These are phyloP conservation scores for Melanotaenia trifasciata DNA, from an alignment of 2,797 vertebrate species.

Conservation along the genomic window DNA sequence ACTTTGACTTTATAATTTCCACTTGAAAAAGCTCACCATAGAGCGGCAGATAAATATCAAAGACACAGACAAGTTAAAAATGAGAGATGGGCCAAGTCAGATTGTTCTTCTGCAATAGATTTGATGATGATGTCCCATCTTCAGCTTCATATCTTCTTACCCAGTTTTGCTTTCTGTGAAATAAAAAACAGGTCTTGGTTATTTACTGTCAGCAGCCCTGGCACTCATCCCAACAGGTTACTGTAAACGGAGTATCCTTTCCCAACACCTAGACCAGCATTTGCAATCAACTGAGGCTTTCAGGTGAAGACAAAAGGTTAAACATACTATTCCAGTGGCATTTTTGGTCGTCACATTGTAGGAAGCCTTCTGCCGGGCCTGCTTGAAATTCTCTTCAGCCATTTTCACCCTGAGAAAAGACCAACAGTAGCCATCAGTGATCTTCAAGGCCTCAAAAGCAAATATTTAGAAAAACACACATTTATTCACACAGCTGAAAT, in stretches of 20 bases:
- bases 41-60: conserved; percentile 64
- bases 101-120: conserved; percentile 68
- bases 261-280: conserved; percentile 40
- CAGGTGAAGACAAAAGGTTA: conserved; percentile 25
- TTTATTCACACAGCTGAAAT: conserved; percentile 24
- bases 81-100: conserved; percentile 56
- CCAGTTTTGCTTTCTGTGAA: conserved; percentile 96
- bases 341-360: conserved; percentile 95
- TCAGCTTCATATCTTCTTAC: conserved; percentile 91
- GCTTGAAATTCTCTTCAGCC: conserved; percentile 91
- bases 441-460: conserved; percentile 1
- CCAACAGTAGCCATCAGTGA: background rate
- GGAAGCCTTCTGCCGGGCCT: conserved; percentile 90
- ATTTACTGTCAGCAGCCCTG: conserved; percentile 56
- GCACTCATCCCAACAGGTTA: conserved; percentile 27
- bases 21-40: conserved; percentile 46
- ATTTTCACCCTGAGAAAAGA: conserved; percentile 88
- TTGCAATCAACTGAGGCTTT: conserved; percentile 21
- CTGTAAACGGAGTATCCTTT: conserved; percentile 39
- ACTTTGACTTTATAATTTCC: conserved; percentile 45
- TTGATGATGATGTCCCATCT: conserved; percentile 64
- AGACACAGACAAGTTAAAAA: conserved; percentile 59
- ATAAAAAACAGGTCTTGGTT: conserved; percentile 62
- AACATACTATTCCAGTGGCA: conserved; percentile 93
- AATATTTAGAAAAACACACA: conserved; percentile 16